phyloP scores from a whole-genome alignment of 1,140 invertebrate genomes.

The Drosophila asahinai region DNA sequence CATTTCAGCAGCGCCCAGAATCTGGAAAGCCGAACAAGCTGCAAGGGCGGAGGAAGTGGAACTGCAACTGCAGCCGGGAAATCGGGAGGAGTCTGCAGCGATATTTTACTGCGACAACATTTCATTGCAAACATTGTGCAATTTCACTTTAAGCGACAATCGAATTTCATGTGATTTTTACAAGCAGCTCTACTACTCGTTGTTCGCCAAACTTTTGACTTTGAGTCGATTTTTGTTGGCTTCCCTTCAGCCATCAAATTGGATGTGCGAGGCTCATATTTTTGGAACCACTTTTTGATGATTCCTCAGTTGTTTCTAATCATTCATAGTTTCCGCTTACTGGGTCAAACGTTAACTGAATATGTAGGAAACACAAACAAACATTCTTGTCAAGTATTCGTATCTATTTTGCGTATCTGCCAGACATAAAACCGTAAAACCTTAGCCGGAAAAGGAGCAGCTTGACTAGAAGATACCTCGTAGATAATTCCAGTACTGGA shows the following conservation, averaged over 20 bases:
- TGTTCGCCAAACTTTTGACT: conserved; percentile 27
- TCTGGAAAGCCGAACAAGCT: conserved; percentile 28
- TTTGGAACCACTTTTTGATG: not conserved
- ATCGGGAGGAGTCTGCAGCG: conserved; percentile 14
- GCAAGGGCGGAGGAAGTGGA: conserved; percentile 26
- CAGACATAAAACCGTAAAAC: not conserved
- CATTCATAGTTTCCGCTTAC: too few relatives aligned
- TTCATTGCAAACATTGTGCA: conserved; percentile 80
- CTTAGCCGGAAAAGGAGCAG: not conserved
- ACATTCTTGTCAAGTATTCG: not conserved
- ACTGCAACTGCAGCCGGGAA: conserved; percentile 33
- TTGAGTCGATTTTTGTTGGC: conserved; percentile 7
- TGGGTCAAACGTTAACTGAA: not conserved
- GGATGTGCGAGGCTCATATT: not conserved
- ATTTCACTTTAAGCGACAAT: conserved; percentile 81
- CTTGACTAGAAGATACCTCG: too few relatives aligned
- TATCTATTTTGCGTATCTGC: not conserved
- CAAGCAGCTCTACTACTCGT: conserved; percentile 45
- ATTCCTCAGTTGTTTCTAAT: too few relatives aligned
- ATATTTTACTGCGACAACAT: conserved; percentile 79
- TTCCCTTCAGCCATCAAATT: not conserved
- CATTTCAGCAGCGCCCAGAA: conserved; percentile 65
- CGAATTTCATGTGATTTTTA: conserved; percentile 80
- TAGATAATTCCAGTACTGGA: not conserved
- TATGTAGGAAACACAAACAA: too few relatives aligned